Base-by-base conservation (phyloP, 2,797 vertebrate genomes). In the Tangara arthus region DNA sequence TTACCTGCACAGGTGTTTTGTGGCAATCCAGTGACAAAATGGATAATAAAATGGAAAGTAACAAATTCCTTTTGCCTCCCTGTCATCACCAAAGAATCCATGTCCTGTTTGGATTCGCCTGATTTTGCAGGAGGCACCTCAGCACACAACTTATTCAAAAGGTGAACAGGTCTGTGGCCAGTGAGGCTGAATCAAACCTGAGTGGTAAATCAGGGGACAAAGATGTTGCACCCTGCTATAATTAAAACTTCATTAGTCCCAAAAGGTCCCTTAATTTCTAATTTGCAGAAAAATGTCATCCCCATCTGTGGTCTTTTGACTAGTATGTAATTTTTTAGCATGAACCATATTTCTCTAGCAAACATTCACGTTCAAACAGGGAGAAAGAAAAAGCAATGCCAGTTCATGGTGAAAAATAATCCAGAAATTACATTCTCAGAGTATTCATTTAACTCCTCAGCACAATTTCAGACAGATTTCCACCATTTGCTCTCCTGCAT, bases 241-340 rank as follows among this genome's bases (percentile, higher is more conserved):
- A 92, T 79, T 66, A 73, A 83, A 94, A 93, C 69, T 82, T 95
- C 71, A 65, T 92, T 87, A 90, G 50, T 89, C 72, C 57, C 35
- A 87, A 95, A 65, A 4, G 16, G 23, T 70, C 0, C 0, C 41
- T 71, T 92, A 44, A 82, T 94, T 89, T 85, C 83, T 85, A 71
- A 92, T 89, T 66, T 81, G 20, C 39, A 50, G 70, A 90, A 82
- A 23, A 56, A 19, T 50, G 73, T 55, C 64, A 49, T 60, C 18
- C 41, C 61, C 68, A 80, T 71, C 71, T 94, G 53, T 60, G 65
- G 46, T 64, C 46, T 85, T 89, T 85, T 37, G 26, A 80, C 16
- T 52, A 56, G 59, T 42, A 61, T 0, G 3, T 32, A 32, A 65
- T 63, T 77, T 89, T 84, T 87, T 61, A 92, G 35, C 0, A 0